A percentile compares a stretch with the other conserved stretches of the same genome.
These are phyloP conservation scores for Alloplasta piceator DNA, from an alignment of 2,888 invertebrate species.

Conservation along the genomic window DNA sequence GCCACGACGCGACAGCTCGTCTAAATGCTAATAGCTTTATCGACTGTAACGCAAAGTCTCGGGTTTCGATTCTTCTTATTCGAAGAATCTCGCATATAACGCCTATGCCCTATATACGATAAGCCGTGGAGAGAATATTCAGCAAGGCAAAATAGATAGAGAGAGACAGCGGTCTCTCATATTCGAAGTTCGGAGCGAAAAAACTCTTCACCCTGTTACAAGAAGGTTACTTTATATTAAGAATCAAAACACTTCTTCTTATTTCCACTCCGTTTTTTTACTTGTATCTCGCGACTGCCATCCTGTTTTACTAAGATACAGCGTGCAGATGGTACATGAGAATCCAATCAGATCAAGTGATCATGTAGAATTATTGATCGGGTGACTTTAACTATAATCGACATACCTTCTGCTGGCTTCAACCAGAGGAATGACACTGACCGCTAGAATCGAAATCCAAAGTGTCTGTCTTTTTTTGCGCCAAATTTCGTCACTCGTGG, in stretches of 20 bases:
- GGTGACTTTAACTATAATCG: no score
- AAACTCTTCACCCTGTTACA: slow-evolving; percentile 15
- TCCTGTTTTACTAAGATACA: slow-evolving; percentile 16
- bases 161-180: slow-evolving; percentile 8
- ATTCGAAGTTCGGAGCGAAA: slow-evolving; percentile 27
- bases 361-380: no score
- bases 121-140: slow-evolving; percentile 41
- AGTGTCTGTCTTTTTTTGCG: no score
- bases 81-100: slow-evolving; percentile 37
- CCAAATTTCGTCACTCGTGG: no score
- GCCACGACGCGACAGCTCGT: slow-evolving; percentile 80
- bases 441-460: no score
- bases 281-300: slow-evolving; percentile 7
- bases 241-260: slow-evolving; percentile 44
- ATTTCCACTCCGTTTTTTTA: slow-evolving; percentile 11
- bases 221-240: slow-evolving; percentile 36
- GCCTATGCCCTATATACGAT: slow-evolving; percentile 16
- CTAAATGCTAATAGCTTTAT: slow-evolving; percentile 84
- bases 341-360: no score
- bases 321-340: slow-evolving; percentile 27
- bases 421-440: no score
- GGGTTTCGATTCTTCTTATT: slow-evolving; percentile 77
- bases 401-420: no score
- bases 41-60: slow-evolving; percentile 80
- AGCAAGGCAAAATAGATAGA: background rate